A percentile compares a stretch with the other conserved stretches of the same genome.
These are phyloP conservation scores for Neuroterus valhalla DNA, from an alignment of 1,140 invertebrate species.

Conservation along the genomic window DNA sequence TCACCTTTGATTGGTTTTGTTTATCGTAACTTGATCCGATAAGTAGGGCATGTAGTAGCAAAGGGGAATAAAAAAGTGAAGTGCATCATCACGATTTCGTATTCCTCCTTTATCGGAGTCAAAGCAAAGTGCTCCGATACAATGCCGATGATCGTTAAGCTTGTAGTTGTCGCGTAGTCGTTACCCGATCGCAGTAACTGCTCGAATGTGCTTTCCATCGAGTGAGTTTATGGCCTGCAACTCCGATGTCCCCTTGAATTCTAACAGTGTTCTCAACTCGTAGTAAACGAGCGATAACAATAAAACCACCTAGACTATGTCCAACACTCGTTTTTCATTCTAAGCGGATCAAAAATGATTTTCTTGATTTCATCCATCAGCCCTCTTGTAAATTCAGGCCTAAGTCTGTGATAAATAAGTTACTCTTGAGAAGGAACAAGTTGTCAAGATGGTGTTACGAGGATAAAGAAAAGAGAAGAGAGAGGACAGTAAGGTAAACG, in stretches of 20 bases:
- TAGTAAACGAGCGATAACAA: slow-evolving; percentile 25
- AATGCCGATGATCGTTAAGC: slow-evolving; percentile 29
- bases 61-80: neutral
- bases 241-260: slow-evolving; percentile 24
- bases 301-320: slow-evolving; percentile 16
- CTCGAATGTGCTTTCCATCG: slow-evolving; percentile 28
- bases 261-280: slow-evolving; percentile 23
- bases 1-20: no score
- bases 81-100: neutral
- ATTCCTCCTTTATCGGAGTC: slow-evolving; percentile 18
- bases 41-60: neutral
- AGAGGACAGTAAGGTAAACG: no score
- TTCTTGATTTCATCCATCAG: neutral
- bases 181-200: slow-evolving; percentile 23
- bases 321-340: slow-evolving; percentile 19
- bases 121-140: slow-evolving; percentile 14
- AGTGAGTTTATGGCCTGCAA: slow-evolving; percentile 27
- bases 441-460: no score
- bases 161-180: slow-evolving; percentile 30
- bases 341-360: slow-evolving; percentile 3
- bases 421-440: no score
- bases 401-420: no score
- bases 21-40: neutral
- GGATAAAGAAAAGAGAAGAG: no score
- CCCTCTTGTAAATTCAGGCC: no score